Evolutionary conservation across 2,113 vertebrate species (phyloP).

Genomic region (Connochaetes taurinus): DNA sequence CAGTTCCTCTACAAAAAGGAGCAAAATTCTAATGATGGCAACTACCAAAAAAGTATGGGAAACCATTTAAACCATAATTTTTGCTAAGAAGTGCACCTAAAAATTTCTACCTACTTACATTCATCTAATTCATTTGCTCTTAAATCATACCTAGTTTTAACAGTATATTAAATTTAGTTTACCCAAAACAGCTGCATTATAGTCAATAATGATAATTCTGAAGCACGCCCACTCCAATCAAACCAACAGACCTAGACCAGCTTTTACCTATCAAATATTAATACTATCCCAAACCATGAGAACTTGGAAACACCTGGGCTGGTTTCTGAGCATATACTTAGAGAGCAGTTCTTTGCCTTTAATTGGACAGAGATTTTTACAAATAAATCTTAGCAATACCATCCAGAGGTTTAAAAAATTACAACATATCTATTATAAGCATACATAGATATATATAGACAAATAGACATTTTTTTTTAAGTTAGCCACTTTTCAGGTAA

Average conservation of each 20-base stretch:
- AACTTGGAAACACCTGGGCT: not conserved
- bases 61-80: not conserved
- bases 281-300: not conserved
- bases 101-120: not conserved
- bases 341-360: not conserved
- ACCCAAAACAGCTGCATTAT: not conserved
- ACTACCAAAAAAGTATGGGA: not conserved
- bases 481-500: not conserved
- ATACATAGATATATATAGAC: not conserved
- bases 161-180: not conserved
- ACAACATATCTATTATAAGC: not conserved
- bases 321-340: not conserved
- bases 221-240: not conserved
- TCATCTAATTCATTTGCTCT: not conserved
- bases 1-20: not conserved
- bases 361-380: not conserved
- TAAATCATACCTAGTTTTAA: not conserved
- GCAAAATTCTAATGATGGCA: not conserved
- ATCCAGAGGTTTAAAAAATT: not conserved
- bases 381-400: not conserved
- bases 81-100: not conserved
- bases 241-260: not conserved
- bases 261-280: not conserved
- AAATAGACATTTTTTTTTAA: not conserved
- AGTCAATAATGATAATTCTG: not conserved